phyloP scores from a whole-genome alignment of 2,797 vertebrate species.

The Atherinosoma microstoma region DNA sequence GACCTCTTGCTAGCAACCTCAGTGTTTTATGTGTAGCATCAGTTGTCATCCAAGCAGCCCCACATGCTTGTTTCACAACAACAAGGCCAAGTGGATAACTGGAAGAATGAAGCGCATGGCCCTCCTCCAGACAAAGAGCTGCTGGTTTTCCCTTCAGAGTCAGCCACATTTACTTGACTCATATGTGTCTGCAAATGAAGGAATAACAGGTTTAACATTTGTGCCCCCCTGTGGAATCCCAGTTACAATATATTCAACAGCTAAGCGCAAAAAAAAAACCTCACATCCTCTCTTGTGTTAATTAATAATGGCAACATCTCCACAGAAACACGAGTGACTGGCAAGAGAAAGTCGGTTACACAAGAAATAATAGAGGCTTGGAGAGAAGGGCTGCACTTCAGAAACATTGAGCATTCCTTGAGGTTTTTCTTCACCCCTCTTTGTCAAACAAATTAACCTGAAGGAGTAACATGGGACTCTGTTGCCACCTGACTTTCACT shows the following conservation, averaged over 20 bases:
- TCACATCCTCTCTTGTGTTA: slow-evolving; percentile 13
- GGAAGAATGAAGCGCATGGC: slow-evolving; percentile 48
- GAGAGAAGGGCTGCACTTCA: slow-evolving; percentile 6
- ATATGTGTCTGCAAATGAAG: slow-evolving; percentile 59
- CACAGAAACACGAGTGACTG: not conserved
- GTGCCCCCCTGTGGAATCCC: slow-evolving; percentile 44
- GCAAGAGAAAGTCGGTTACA: slow-evolving; percentile 1
- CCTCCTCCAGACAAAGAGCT: slow-evolving; percentile 45
- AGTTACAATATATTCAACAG: slow-evolving; percentile 2
- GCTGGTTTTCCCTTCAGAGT: slow-evolving; percentile 57
- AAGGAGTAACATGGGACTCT: slow-evolving; percentile 38
- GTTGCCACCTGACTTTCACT: slow-evolving; percentile 66
- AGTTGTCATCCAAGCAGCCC: slow-evolving; percentile 69
- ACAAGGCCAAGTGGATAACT: slow-evolving; percentile 46
- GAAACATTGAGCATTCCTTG: slow-evolving; percentile 20
- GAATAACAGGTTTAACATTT: slow-evolving; percentile 48
- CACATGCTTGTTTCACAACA: slow-evolving; percentile 74
- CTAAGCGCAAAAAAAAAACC: slow-evolving; percentile 7
- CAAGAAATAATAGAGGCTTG: slow-evolving; percentile 22
- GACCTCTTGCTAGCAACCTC: slow-evolving; percentile 43
- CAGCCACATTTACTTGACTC: slow-evolving; percentile 57
- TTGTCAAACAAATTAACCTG: slow-evolving; percentile 48
- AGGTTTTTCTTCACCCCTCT: slow-evolving; percentile 28
- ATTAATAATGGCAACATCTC: slow-evolving; percentile 11
- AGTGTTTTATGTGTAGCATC: slow-evolving; percentile 51